Base-by-base conservation (phyloP, 2,797 vertebrate genomes). In the Alauda arvensis region DNA sequence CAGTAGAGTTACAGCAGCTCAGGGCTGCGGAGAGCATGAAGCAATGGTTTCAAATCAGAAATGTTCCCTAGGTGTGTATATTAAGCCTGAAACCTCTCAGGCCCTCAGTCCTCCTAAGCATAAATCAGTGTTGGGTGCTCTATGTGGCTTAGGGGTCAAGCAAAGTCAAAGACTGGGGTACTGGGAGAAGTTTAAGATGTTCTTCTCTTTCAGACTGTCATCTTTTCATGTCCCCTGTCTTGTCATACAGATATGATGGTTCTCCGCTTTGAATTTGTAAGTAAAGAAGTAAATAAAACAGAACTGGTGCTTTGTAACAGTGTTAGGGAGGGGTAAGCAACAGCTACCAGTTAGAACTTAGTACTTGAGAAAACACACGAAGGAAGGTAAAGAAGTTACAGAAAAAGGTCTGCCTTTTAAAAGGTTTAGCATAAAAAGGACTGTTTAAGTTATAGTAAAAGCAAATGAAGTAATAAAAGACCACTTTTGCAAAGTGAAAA, bases 21-120 rank as follows among this genome's bases (percentile, higher is more conserved):
- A 53, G 18, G 33, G 18, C 65, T 52, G 10, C 1, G 31, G 26
- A 62, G 37, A 60, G 9, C 6, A 26, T 37, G 13, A 55, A 88
- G 51, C 24, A 40, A 33, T 34, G 7, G 2, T 69, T 86, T 74
- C 31, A 59, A 43, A 12, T 7, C 10, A 88, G 17, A 34, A 63
- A 17, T 25, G 14, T 34, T 56, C 39, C 18, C 12, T 67, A 3
- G 4, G 5, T 77, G 9, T 51, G 14, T 37, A 24, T 34, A 40
- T 57, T 21, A 65, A 86, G n/a, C 28, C 33, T 72, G 62, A 87
- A 62, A 33, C 4, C 7, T 56, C 28, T 46, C 12, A 45, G 4
- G 37, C 4, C 1, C 0, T 12, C 0, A 0, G 12, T 67, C 28
- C 12, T 65, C 37, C 61, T n/a, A 65, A 20, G 17, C 8, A 12